These are phyloP conservation scores for Ligdia adustata DNA, from an alignment of 2,888 invertebrate genomes.

Conservation along the genomic window DNA sequence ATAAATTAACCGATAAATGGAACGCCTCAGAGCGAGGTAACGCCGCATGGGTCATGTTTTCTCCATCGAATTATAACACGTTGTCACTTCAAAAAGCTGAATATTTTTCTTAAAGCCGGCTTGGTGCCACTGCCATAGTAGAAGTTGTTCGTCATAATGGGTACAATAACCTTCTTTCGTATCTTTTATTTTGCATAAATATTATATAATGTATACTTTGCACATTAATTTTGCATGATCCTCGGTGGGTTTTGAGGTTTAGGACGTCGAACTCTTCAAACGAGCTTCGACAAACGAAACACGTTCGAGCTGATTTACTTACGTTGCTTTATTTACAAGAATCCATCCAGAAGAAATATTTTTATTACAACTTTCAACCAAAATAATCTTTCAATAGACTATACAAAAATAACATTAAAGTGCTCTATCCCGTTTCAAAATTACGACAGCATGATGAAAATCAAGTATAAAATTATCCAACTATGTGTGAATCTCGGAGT, in stretches of 20 bases:
- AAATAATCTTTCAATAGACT: slow-evolving; percentile 72
- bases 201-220: no score
- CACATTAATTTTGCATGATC: not conserved
- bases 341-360: slow-evolving; percentile 49
- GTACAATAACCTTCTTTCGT: not conserved
- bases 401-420: slow-evolving; percentile 71
- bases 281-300: slow-evolving; percentile 16
- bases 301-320: slow-evolving; percentile 30
- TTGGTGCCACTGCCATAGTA: no score
- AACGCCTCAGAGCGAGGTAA: no score
- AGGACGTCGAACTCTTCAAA: slow-evolving; percentile 3
- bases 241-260: not conserved
- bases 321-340: slow-evolving; percentile 47
- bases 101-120: no score
- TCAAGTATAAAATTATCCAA: slow-evolving; percentile 53
- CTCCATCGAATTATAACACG: no score
- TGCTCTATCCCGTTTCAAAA: slow-evolving; percentile 40
- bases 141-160: no score
- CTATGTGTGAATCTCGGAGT: slow-evolving; percentile 48
- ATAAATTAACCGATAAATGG: no score
- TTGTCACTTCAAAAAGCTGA: no score
- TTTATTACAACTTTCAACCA: slow-evolving; percentile 50
- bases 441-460: slow-evolving; percentile 60
- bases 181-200: not conserved
- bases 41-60: no score